phyloP scores from a whole-genome alignment of 2,113 vertebrate genomes.

The Lepidothrix coronata region DNA sequence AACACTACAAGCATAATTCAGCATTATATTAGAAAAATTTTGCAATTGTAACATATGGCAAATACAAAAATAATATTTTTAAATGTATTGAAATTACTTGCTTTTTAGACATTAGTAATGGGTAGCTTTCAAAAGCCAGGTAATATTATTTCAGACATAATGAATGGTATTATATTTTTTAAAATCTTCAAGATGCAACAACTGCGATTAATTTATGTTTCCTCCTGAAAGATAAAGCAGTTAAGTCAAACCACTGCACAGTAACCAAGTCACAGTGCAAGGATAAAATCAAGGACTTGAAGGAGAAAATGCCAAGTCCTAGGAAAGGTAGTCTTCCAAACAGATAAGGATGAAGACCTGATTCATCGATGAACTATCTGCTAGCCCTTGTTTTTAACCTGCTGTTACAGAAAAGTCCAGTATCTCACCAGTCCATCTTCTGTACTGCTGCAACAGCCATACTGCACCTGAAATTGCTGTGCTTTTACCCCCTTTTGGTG shows the following conservation, averaged over 20 bases:
- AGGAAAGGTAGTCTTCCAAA: background rate
- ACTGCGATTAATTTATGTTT: background rate
- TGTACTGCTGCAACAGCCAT: background rate
- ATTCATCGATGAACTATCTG: background rate
- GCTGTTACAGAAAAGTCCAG: accelerated
- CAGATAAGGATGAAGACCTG: background rate
- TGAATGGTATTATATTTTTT: background rate
- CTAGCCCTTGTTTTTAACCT: background rate
- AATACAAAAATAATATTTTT: background rate
- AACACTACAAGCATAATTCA: background rate
- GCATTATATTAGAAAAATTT: background rate
- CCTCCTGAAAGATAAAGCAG: background rate
- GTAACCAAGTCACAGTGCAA: background rate
- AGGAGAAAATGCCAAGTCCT: background rate
- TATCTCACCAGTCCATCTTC: background rate
- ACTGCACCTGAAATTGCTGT: background rate
- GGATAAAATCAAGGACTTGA: background rate
- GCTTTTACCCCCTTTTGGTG: background rate
- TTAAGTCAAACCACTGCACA: background rate
- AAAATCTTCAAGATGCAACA: background rate
- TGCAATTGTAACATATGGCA: background rate
- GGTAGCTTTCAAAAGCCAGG: background rate
- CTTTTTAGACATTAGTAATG: background rate
- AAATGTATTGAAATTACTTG: background rate
- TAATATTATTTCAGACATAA: background rate